Base-by-base conservation (phyloP, 30 jellyfish, hydroid and myxozoan genomes). In the Phacellophora camtschatica region DNA sequence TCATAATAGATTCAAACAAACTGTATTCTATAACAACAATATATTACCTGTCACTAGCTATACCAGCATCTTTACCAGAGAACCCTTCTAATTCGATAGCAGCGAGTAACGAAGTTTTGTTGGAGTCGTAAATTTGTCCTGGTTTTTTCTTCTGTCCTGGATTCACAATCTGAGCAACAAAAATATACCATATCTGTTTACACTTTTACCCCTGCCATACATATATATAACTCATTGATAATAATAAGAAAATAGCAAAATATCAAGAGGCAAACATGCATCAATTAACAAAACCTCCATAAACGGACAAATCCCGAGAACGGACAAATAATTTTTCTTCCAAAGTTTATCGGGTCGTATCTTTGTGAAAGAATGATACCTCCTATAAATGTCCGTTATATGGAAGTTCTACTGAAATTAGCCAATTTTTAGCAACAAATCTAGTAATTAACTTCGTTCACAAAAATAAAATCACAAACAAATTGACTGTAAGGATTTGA, bases 91-190 rank as follows among this genome's bases (percentile, higher is more conserved):
- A 87, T 48, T 83, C 67, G 24, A 85, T 77, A 5, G 96, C 90
- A 48, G 99, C 87, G 58, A 84, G 32, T 6, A 93, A 74, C 4
- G 96, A 83, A 1, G 95, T 75, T 46, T 86, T 86, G 65, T 93
- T 93, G 16, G 95, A 68, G 50, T 93, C 99, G 56, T 70, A 93
- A 1, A 93, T 81, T 64, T 86, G 96, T 0, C 99, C 99, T 33
- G 68, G 84, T 8, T 79, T 81, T 56, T 85, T 49, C n/a, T 84
- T 41, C 50, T 74, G 84, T 10, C 99, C 97, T 0, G 99, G 99
- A n/a, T 57, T 37, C 18, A 93, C 99, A 19, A 93, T 59, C 99
- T 93, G n/a, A 55, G 51, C 15, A 51, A 34, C 53, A 46, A 13
- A 68, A n/a, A n/a, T n/a, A n/a, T n/a, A n/a, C n/a, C n/a, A n/a